These are phyloP conservation scores for Nephila pilipes DNA, from an alignment of 1,140 invertebrate genomes.

Conservation along the genomic window DNA sequence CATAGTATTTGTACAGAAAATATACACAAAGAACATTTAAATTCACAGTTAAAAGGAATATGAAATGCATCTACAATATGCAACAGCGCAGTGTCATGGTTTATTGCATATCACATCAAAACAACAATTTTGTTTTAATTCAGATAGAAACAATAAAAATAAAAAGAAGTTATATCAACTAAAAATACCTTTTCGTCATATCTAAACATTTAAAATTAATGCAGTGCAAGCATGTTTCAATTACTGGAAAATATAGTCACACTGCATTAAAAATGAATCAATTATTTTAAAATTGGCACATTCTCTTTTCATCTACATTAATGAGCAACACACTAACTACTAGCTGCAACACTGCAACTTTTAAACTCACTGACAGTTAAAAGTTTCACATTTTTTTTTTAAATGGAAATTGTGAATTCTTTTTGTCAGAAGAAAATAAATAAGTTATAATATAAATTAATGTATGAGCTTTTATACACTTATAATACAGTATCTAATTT, in stretches of 20 bases:
- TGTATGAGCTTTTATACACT: constrained; percentile 22
- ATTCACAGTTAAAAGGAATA: background rate
- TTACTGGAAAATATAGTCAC: background rate
- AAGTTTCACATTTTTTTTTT: constrained; percentile 33
- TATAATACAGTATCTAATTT: background rate
- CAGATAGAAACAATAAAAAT: background rate
- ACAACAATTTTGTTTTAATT: background rate
- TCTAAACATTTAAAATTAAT: constrained; percentile 11
- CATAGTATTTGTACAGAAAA: constrained; percentile 16
- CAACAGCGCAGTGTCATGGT: constrained; percentile 38
- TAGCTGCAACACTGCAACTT: constrained; percentile 5
- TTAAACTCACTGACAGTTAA: background rate
- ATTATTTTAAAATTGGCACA: constrained; percentile 48
- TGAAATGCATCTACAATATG: background rate
- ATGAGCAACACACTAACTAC: constrained; percentile 12
- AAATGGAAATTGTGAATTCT: constrained; percentile 30
- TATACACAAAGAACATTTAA: constrained; percentile 21
- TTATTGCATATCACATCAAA: background rate
- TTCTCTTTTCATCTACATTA: background rate
- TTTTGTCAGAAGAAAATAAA: constrained; percentile 11
- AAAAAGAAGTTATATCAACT: background rate
- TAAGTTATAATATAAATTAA: constrained; percentile 32
- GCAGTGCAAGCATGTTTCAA: background rate
- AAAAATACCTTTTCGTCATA: background rate
- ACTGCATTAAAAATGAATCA: constrained; percentile 3